phyloP scores from a whole-genome alignment of 2,797 vertebrate species.

The Staurois parvus region DNA sequence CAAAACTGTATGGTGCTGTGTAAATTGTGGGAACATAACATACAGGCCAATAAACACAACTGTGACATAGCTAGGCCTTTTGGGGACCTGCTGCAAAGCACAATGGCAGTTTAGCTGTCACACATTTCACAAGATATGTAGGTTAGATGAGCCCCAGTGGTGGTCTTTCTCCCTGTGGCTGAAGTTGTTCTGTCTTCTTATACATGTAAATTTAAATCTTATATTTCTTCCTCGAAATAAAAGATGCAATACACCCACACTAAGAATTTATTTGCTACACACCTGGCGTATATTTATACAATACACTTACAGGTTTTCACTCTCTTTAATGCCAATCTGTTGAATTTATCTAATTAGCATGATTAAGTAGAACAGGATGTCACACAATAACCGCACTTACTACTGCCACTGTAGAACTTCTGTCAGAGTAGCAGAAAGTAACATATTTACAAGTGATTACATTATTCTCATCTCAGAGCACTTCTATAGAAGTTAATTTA shows the following conservation, averaged over 20 bases:
- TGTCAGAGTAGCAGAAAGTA: not conserved
- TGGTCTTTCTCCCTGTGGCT: not conserved
- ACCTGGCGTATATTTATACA: conserved; percentile 11
- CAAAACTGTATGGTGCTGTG: not conserved
- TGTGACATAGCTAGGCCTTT: not conserved
- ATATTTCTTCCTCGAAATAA: not conserved
- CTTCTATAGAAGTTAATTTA: not conserved
- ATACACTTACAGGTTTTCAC: not conserved
- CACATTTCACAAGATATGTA: not conserved
- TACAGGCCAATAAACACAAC: not conserved
- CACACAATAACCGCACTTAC: not conserved
- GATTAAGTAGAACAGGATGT: not conserved
- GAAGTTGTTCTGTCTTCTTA: not conserved
- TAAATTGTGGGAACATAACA: not conserved
- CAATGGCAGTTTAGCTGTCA: not conserved
- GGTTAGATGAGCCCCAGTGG: not conserved
- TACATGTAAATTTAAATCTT: not conserved
- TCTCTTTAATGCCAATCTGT: not conserved
- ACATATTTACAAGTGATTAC: not conserved
- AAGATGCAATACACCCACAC: conserved; percentile 1
- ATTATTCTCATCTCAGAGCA: not conserved
- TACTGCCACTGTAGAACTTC: not conserved
- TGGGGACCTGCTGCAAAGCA: not conserved
- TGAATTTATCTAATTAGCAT: conserved; percentile 7
- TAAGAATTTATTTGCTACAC: conserved; percentile 13